Base-by-base conservation (phyloP, 1,140 invertebrate species). In the Drosophila sulfurigaster region DNA sequence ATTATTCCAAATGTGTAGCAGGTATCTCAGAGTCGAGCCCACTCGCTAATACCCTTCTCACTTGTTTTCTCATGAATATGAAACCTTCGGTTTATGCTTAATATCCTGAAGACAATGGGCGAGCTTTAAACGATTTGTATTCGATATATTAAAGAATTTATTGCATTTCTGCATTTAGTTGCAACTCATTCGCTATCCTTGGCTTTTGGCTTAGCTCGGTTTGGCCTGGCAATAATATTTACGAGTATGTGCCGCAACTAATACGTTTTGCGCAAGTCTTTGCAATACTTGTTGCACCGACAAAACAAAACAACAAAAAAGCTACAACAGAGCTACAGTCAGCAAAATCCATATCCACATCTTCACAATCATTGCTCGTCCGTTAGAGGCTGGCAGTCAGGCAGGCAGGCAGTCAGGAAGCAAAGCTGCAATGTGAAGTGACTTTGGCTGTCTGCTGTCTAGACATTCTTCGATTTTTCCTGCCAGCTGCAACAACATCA, bases 361-460 rank as follows among this genome's bases (percentile, higher is more conserved):
- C 30, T 43, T 20, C 16, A 68, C 48, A 74, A 35, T 67, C 69
- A 73, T 52, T 58, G 58, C 45, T 68, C 32, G 69, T 66, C 75
- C 62, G 75, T 54, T 73, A 54, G 62, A 58, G 56, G 16, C 38
- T 51, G 59, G 62, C 77, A 87, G 83, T 88, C 83, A 83, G 83
- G 83, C 88, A 87, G 83, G 2, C 38, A 58, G 59, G 62, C 77
- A 87, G 83, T 87, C 83, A 89, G 83, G 83, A 87, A 87, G 83
- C 85, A 87, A 89, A 83, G 85, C 20, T 88, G 85, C 83, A 88
- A 87, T 75, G 46, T 87, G 81, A 87, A 87, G 80, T 87, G 83
- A 89, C 81, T 87, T 80, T 82, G 85, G 85, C 80, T 87, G 83
- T 87, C 83, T 88, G 74, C 70, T 83, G 83, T 87, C 83, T 87